phyloP scores from a whole-genome alignment of 1,140 invertebrate genomes.

The Neelides sp. region DNA sequence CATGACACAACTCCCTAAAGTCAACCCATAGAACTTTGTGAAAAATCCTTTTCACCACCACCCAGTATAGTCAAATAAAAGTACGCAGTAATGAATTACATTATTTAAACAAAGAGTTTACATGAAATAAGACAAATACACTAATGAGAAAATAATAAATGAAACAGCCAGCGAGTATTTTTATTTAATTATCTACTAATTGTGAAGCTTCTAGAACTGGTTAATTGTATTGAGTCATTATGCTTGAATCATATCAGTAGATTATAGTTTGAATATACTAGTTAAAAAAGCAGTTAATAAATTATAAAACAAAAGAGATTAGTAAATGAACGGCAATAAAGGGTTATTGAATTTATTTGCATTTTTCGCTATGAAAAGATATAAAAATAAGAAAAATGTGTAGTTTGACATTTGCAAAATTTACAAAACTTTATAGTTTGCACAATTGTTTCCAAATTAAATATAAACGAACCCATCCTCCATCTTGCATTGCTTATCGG shows the following conservation, averaged over 20 bases:
- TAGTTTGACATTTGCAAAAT: not conserved
- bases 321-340: too few relatives aligned
- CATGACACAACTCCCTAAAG: conserved; percentile 62
- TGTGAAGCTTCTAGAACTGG: too few relatives aligned
- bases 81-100: not conserved
- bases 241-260: too few relatives aligned
- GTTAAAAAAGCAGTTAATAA: not conserved
- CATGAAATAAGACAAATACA: too few relatives aligned
- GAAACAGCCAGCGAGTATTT: not conserved
- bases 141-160: too few relatives aligned
- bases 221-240: too few relatives aligned
- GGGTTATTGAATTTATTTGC: too few relatives aligned
- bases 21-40: not conserved
- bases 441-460: not conserved
- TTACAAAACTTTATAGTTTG: conserved; percentile 6
- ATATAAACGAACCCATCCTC: conserved; percentile 57
- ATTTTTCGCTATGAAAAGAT: too few relatives aligned
- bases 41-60: not conserved
- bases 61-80: not conserved
- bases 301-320: not conserved
- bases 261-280: too few relatives aligned
- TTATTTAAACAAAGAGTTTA: too few relatives aligned
- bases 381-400: not conserved
- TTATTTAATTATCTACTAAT: not conserved
- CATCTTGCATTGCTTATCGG: conserved; percentile 71